Evolutionary conservation across 2,113 vertebrate species (phyloP), one percentile per base, ranked within the genome.

Genomic region (Hassar affinis): DNA sequence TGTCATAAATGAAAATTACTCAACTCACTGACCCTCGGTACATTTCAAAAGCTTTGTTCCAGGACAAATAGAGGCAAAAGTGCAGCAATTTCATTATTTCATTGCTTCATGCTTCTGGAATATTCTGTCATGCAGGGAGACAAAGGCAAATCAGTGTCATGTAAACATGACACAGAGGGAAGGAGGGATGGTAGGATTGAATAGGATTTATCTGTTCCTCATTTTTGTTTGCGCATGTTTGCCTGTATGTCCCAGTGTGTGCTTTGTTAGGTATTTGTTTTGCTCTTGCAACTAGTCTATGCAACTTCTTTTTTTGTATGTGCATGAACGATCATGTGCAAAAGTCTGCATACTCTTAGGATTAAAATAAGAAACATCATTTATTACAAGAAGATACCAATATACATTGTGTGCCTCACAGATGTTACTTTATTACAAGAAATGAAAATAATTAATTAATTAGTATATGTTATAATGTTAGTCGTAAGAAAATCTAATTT

Each of bases 91-190:
- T 69, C 66, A 33, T 47, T 52, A 79, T 87, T 74, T 75, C 27
- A 49, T 85, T 74, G n/a, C n/a, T n/a, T n/a, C n/a, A 85, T 78
- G 62, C 79, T 85, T 82, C 81, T 79, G 64, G 79, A 74, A 74
- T 79, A 74, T 69, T 45, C 35, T 81, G 84, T 69, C 69, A 8
- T 85, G 80, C 59, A 45, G 33, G 54, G 45, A 78, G 27, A 59
- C 7, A 12, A 71, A 69, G 66, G 14, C 64, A 72, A 54, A 79
- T 57, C 76, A 84, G 75, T 69, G 49, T 68, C 49, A n/a, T 74
- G 66, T 79, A 72, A 79, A 80, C 30, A 84, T 59, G 27, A 27
- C 66, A 35, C 59, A 77, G 84, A 83, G 68, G 81, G 71, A 80
- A 38, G 54, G 77, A 81, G 45, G 17, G 47, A 69, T 68, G 71